These are phyloP conservation scores for Falcunculus frontatus DNA, from an alignment of 2,113 vertebrate genomes.

Conservation along the genomic window DNA sequence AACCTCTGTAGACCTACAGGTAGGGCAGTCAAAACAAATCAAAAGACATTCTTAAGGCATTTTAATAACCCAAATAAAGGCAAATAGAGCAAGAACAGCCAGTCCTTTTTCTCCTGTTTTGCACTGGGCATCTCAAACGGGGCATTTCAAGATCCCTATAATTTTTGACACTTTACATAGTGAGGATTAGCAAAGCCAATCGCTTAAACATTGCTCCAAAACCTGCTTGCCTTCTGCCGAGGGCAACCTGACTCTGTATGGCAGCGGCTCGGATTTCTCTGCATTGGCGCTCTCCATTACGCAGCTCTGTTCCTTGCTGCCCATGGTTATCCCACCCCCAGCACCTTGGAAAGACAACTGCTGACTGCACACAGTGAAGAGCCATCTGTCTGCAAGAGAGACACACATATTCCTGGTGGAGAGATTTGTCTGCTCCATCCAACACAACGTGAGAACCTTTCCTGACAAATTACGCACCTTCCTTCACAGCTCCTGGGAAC, in stretches of 20 bases:
- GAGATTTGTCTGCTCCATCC: background rate
- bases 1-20: background rate
- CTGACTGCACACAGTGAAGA: background rate
- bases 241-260: rapidly evolving
- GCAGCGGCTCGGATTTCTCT: rapidly evolving
- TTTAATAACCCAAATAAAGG: background rate
- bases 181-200: background rate
- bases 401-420: rapidly evolving
- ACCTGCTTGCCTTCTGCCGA: rapidly evolving
- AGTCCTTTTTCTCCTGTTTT: background rate
- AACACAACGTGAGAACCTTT: rapidly evolving
- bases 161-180: rapidly evolving
- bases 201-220: rapidly evolving
- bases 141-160: background rate
- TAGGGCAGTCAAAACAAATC: background rate
- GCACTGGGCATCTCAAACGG: rapidly evolving
- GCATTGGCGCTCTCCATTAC: rapidly evolving
- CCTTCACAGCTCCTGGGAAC: background rate
- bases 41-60: background rate
- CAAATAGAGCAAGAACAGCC: background rate
- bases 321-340: background rate
- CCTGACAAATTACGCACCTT: rapidly evolving
- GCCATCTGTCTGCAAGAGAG: background rate
- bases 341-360: background rate
- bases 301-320: background rate